Percentiles rank a stretch among this genome's conserved stretches.
These are phyloP conservation scores for Bombus impatiens DNA, from an alignment of 1,140 invertebrate genomes.

Conservation along the genomic window DNA sequence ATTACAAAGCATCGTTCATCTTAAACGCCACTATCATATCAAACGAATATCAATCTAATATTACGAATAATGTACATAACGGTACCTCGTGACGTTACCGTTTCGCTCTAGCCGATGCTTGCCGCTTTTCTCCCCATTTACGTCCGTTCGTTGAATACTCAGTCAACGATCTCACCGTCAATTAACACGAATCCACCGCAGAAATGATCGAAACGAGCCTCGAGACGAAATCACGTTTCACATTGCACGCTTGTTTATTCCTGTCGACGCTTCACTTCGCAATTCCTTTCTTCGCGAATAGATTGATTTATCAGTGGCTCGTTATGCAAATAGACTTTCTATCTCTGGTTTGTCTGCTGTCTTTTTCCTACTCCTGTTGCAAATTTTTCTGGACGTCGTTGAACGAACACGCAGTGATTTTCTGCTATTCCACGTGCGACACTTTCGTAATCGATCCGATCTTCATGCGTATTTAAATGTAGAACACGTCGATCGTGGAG, in stretches of 20 bases:
- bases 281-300: conserved; percentile 10
- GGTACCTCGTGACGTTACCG: neutral
- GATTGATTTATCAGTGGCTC: conserved; percentile 54
- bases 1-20: neutral
- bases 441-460: neutral
- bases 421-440: neutral
- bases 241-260: neutral
- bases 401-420: neutral
- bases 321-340: conserved; percentile 27
- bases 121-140: conserved; percentile 18
- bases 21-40: neutral
- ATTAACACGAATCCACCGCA: neutral
- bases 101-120: neutral
- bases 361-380: neutral
- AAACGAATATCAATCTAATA: neutral
- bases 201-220: neutral
- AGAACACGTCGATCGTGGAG: neutral
- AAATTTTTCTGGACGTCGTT: neutral
- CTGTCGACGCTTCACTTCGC: neutral
- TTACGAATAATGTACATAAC: neutral
- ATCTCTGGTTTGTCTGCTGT: neutral
- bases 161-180: neutral
- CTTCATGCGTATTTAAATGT: neutral
- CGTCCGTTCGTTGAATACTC: conserved; percentile 6
- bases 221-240: conserved; percentile 13